phyloP scores from a whole-genome alignment of 2,797 vertebrate genomes.

The Eremophila alpestris region DNA sequence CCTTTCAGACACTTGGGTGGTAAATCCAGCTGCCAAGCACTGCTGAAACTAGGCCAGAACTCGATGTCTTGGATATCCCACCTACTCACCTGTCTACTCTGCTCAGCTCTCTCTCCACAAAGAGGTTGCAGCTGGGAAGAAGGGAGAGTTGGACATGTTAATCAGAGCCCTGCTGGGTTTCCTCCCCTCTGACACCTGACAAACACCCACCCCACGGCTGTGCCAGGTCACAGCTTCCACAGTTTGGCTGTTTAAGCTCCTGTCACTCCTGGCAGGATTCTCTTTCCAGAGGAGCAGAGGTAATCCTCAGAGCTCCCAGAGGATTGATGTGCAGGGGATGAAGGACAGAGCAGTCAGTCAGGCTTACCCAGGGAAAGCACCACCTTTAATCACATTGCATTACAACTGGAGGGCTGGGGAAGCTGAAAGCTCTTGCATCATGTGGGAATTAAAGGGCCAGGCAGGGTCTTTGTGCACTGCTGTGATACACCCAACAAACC shows the following conservation, averaged over 20 bases:
- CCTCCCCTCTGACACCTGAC: not conserved
- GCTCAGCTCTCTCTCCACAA: not conserved
- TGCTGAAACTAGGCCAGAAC: not conserved
- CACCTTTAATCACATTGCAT: conserved; percentile 48
- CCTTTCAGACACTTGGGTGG: not conserved
- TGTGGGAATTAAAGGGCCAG: conserved; percentile 44
- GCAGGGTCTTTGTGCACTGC: not conserved
- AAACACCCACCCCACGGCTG: not conserved
- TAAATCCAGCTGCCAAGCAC: not conserved
- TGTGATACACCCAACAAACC: not conserved
- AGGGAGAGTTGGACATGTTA: not conserved
- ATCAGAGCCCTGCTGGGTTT: not conserved
- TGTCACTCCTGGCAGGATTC: not conserved
- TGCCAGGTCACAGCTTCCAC: not conserved
- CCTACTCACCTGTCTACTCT: not conserved
- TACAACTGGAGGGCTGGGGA: not conserved
- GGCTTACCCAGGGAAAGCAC: conserved; percentile 6
- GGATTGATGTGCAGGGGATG: not conserved
- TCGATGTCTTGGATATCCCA: not conserved
- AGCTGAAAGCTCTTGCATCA: not conserved
- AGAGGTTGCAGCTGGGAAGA: not conserved
- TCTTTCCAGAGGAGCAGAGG: not conserved
- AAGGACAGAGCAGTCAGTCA: conserved; percentile 40
- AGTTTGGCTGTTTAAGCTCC: not conserved
- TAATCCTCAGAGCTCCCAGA: not conserved